These are phyloP conservation scores for Xenopus borealis DNA, from an alignment of 2,113 vertebrate species.

Conservation along the genomic window DNA sequence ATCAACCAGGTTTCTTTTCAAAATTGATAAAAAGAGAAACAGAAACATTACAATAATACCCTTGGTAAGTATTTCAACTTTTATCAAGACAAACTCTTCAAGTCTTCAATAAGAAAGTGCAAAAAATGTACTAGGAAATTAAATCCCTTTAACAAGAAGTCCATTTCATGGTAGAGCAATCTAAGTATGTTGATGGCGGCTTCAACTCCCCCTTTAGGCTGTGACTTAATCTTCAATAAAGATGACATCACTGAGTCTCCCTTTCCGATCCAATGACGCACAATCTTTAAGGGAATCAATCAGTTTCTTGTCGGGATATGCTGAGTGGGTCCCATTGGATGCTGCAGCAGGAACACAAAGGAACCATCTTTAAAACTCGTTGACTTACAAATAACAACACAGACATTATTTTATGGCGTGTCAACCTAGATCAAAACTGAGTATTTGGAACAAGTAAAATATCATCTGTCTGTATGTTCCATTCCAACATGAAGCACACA, in stretches of 20 bases:
- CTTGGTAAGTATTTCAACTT: conserved; percentile 46
- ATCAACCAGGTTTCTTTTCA: conserved; percentile 1
- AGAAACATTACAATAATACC: conserved; percentile 28
- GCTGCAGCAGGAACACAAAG: conserved; percentile 60
- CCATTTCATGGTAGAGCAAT: conserved; percentile 51
- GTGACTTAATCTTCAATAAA: conserved; percentile 66
- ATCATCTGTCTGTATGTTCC: too few relatives aligned
- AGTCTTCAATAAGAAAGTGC: conserved; percentile 71
- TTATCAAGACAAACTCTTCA: conserved; percentile 59
- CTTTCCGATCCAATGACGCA: conserved; percentile 62
- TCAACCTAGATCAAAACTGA: too few relatives aligned
- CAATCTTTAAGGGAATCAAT: conserved; percentile 67
- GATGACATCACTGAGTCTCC: conserved; percentile 65
- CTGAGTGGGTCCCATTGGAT: conserved; percentile 63
- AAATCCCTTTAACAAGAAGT: conserved; percentile 46
- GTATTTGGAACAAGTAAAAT: too few relatives aligned
- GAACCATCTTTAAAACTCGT: background rate
- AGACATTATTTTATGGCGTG: too few relatives aligned
- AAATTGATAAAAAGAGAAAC: conserved; percentile 33
- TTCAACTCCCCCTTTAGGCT: background rate
- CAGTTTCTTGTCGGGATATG: conserved; percentile 71
- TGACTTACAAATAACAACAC: background rate
- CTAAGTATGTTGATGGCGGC: conserved; percentile 32
- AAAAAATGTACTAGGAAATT: conserved; percentile 64
- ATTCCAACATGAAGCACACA: too few relatives aligned